These are phyloP conservation scores for Drosophila acutilabella DNA, from an alignment of 2,888 invertebrate species.

Conservation along the genomic window DNA sequence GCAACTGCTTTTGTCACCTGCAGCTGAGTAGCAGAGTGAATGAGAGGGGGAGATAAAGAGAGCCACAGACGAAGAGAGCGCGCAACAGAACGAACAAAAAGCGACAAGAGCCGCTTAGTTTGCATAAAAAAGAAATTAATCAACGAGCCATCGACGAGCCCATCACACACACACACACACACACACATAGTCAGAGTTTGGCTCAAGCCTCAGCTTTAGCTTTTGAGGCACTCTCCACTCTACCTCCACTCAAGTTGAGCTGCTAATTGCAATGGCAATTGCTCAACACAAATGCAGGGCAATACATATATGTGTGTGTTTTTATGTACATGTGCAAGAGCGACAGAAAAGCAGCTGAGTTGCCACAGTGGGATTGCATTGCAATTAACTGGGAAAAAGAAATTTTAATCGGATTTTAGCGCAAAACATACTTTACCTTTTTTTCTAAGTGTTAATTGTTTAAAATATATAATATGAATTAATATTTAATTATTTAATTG, in stretches of 20 bases:
- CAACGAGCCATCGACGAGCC: constrained; percentile 58
- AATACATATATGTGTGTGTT: not conserved
- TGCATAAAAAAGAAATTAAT: constrained; percentile 75
- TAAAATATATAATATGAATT: no score
- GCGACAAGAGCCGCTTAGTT: constrained; percentile 65
- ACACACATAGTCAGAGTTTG: constrained; percentile 5
- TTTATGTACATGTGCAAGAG: not conserved
- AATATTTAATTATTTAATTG: no score
- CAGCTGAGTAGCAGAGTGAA: constrained; percentile 5
- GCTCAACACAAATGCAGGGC: constrained; percentile 53
- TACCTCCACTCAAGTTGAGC: constrained; percentile 76
- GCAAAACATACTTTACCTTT: not conserved
- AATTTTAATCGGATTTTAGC: not conserved
- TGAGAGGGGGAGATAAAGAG: not conserved
- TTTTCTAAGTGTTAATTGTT: not conserved
- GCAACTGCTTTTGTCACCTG: constrained; percentile 76
- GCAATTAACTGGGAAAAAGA: not conserved
- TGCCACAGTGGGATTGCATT: constrained; percentile 42
- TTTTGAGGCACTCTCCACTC: constrained; percentile 58
- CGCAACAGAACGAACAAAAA: constrained; percentile 2
- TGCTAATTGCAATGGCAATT: constrained; percentile 78
- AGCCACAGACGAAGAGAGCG: constrained; percentile 7
- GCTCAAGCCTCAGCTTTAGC: constrained; percentile 44
- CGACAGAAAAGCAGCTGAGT: constrained; percentile 9
- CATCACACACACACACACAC: constrained; percentile 20